Conservation (phyloP, 2,797 vertebrate species). For the Mycteria americana region DNA sequence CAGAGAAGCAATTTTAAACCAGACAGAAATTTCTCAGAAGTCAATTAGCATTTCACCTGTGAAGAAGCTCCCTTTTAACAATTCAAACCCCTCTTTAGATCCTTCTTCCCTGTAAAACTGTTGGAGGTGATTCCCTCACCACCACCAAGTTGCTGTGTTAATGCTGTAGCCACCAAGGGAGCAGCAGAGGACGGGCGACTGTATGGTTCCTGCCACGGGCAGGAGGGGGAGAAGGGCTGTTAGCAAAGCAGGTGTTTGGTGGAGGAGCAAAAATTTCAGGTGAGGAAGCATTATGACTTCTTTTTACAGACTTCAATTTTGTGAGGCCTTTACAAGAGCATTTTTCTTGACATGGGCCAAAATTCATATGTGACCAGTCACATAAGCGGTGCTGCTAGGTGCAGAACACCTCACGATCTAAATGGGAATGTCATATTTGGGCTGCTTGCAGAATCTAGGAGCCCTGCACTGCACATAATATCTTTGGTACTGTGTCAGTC, state of each 20-base stretch:
- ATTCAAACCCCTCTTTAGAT: background rate
- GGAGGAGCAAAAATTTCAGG: background rate
- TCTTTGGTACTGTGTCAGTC: background rate
- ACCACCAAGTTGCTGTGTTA: background rate
- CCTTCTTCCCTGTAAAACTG: background rate
- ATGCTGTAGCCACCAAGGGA: background rate
- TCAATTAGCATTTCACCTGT: background rate
- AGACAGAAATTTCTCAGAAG: background rate
- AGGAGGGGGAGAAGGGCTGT: background rate
- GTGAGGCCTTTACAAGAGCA: background rate
- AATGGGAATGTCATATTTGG: fast-evolving
- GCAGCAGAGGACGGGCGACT: background rate
- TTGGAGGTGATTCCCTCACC: background rate
- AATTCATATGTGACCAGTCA: background rate
- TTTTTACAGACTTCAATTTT: background rate
- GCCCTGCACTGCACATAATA: fast-evolving
- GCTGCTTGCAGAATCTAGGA: background rate
- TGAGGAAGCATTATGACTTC: background rate
- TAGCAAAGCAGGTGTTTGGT: background rate
- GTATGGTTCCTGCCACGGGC: background rate
- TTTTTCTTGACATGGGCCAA: background rate
- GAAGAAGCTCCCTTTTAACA: background rate
- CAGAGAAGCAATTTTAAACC: background rate
- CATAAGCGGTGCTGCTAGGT: background rate
- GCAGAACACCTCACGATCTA: background rate